Evolutionary conservation across 2,797 vertebrate species (phyloP).

Genomic region (Clarias pachynema): DNA sequence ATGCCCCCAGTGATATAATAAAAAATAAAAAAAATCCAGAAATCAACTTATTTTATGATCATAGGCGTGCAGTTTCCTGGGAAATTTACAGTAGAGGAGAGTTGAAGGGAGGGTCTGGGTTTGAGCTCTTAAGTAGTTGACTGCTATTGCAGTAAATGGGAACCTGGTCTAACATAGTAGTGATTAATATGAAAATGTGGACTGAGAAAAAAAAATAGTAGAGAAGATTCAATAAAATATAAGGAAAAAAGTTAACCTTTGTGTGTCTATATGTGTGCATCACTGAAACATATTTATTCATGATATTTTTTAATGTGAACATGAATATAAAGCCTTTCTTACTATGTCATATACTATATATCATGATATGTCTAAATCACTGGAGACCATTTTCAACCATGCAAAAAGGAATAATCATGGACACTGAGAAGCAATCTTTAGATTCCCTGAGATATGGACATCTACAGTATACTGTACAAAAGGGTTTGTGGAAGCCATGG

Average conservation of each 20-base stretch:
- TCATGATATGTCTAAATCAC: neutral
- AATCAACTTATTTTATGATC: neutral
- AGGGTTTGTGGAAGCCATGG: neutral
- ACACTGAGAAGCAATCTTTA: neutral
- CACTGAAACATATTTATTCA: neutral
- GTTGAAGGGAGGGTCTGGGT: conserved; percentile 67
- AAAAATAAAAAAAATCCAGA: neutral
- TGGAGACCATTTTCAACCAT: neutral
- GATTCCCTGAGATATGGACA: neutral
- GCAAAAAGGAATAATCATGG: neutral
- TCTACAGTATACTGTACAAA: neutral
- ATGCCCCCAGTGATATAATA: neutral
- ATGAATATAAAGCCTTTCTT: neutral
- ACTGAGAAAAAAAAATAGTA: conserved; percentile 76
- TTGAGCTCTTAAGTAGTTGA: conserved; percentile 81
- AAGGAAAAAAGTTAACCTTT: conserved; percentile 55
- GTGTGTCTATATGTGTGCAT: neutral
- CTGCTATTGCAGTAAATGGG: conserved; percentile 82
- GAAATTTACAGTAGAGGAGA: conserved; percentile 43
- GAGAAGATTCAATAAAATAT: conserved; percentile 75
- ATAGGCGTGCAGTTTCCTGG: conserved; percentile 27
- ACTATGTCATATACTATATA: neutral
- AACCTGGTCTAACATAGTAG: conserved; percentile 84
- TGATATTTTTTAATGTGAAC: neutral
- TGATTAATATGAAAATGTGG: conserved; percentile 86